Evolutionary conservation across 1,140 invertebrate species (phyloP).

Genomic region (Lysiphlebus fabarum): DNA sequence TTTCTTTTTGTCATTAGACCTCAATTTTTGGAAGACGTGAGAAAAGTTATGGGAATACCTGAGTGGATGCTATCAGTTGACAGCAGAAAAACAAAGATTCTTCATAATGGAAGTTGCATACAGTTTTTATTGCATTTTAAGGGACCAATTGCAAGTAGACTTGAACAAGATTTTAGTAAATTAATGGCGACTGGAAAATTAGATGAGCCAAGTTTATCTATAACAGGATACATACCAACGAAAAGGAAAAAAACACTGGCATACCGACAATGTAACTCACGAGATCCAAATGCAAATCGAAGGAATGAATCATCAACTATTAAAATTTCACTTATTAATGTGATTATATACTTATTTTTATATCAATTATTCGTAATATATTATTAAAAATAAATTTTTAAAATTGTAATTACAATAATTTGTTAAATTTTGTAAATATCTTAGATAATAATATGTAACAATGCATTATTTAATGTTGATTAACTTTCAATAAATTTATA

Average conservation of each 20-base stretch:
- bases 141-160: slow-evolving; percentile 70
- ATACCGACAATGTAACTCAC: slow-evolving; percentile 70
- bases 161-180: slow-evolving; percentile 76
- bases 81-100: slow-evolving; percentile 70
- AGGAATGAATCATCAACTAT: slow-evolving; percentile 1
- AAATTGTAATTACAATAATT: no score
- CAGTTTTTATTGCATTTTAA: slow-evolving; percentile 86
- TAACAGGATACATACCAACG: slow-evolving; percentile 70
- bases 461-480: no score
- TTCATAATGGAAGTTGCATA: slow-evolving; percentile 79
- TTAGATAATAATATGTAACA: no score
- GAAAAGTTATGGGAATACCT: slow-evolving; percentile 78
- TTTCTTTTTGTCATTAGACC: slow-evolving; percentile 56
- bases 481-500: no score
- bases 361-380: not conserved
- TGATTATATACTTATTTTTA: not conserved
- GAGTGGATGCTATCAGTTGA: slow-evolving; percentile 88
- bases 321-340: not conserved
- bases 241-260: slow-evolving; percentile 70
- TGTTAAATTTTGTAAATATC: no score
- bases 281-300: slow-evolving; percentile 65
- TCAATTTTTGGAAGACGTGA: slow-evolving; percentile 80
- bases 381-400: no score
- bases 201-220: slow-evolving; percentile 70
- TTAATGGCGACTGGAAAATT: slow-evolving; percentile 71